These are phyloP conservation scores for Nasonia giraulti DNA, from an alignment of 1,140 invertebrate species.

Conservation along the genomic window DNA sequence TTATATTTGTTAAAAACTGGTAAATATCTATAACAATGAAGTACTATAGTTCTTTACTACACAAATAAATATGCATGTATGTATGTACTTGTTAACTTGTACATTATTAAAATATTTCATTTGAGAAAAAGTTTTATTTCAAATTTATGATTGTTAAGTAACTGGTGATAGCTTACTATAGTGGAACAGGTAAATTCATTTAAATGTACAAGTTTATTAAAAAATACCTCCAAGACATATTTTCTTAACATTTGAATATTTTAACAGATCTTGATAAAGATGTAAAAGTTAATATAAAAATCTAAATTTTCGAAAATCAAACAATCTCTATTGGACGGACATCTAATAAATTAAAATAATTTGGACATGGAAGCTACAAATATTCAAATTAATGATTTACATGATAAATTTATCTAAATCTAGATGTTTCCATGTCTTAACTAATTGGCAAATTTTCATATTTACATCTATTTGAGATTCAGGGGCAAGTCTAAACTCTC, in stretches of 20 bases:
- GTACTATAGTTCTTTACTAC: background rate
- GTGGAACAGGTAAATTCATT: constrained; percentile 10
- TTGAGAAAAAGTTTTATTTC: background rate
- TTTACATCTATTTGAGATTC: constrained; percentile 28
- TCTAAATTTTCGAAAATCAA: background rate
- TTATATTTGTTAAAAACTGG: constrained; percentile 12
- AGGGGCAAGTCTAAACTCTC: constrained; percentile 53
- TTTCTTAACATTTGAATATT: background rate
- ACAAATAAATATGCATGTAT: constrained; percentile 8
- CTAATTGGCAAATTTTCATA: constrained; percentile 55
- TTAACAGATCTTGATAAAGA: background rate
- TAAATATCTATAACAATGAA: constrained; percentile 18
- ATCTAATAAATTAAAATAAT: constrained; percentile 13
- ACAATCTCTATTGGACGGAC: constrained; percentile 18
- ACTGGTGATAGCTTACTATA: background rate
- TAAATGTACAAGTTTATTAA: background rate
- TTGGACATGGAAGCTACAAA: constrained; percentile 13
- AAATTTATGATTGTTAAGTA: background rate
- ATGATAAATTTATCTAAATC: background rate
- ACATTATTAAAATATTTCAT: no score
- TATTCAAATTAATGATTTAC: background rate
- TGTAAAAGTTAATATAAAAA: constrained; percentile 5
- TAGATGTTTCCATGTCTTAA: constrained; percentile 12
- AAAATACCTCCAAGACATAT: background rate
- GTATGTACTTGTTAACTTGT: background rate